Percentiles rank a stretch among this genome's conserved stretches.
Conservation (phyloP, 2,113 vertebrate species). For the Sorex araneus region DNA sequence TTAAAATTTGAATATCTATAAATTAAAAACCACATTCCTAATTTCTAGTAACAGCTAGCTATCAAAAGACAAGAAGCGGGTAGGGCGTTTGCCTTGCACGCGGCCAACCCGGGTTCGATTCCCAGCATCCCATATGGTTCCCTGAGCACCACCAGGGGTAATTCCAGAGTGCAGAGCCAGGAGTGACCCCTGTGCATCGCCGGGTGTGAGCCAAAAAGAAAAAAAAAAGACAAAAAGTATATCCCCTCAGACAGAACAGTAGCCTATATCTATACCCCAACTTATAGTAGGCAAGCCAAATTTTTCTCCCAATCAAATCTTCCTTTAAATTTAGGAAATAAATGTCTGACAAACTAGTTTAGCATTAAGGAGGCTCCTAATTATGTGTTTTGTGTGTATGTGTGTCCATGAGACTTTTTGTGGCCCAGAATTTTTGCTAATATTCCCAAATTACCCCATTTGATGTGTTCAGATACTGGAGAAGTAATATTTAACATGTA, state of each 20-base stretch:
- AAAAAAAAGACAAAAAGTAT: neutral
- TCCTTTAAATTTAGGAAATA: neutral
- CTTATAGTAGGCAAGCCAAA: neutral
- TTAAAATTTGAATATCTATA: too few relatives aligned
- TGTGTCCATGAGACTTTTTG: neutral
- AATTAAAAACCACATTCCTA: too few relatives aligned
- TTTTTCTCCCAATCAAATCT: neutral
- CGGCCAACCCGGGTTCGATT: too few relatives aligned
- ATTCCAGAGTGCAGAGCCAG: too few relatives aligned
- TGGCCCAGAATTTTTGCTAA: constrained; percentile 46
- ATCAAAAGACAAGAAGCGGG: too few relatives aligned
- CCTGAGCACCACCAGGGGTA: too few relatives aligned
- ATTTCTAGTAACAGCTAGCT: neutral
- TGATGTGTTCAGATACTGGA: constrained; percentile 17
- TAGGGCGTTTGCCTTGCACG: too few relatives aligned
- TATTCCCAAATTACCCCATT: neutral
- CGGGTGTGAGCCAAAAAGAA: too few relatives aligned
- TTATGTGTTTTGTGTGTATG: neutral
- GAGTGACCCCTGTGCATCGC: too few relatives aligned
- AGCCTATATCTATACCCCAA: neutral
- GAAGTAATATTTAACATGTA: neutral
- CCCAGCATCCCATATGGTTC: too few relatives aligned
- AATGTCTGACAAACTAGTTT: neutral
- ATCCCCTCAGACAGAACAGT: neutral
- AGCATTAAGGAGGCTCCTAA: neutral